Percentiles rank a stretch among this genome's conserved stretches.
Conservation (phyloP, 2,113 vertebrate genomes). For the Mastomys natalensis region DNA sequence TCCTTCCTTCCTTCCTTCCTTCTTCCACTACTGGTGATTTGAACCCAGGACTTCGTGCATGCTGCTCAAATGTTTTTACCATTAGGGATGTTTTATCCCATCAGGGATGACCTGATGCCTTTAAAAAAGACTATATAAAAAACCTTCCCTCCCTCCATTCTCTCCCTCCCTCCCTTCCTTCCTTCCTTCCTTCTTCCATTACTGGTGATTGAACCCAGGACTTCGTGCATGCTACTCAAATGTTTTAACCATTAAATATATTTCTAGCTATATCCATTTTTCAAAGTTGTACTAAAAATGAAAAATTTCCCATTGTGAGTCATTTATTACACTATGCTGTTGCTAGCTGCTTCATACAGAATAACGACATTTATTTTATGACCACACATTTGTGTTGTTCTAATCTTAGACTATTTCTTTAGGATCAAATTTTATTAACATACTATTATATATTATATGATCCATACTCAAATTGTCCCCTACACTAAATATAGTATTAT, state of each 20-base stretch:
- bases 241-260: not conserved
- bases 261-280: not conserved
- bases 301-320: not conserved
- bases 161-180: rapidly evolving
- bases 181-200: too few species aligned
- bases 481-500: not conserved
- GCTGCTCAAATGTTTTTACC: too few species aligned
- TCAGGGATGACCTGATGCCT: too few species aligned
- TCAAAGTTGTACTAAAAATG: slow-evolving; percentile 13
- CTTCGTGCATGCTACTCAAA: too few species aligned
- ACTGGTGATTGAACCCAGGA: not conserved
- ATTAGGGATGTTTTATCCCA: too few species aligned
- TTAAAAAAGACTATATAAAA: too few species aligned
- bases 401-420: not conserved
- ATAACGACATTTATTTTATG: not conserved
- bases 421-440: slow-evolving; percentile 22
- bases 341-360: not conserved
- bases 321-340: not conserved
- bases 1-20: too few species aligned
- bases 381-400: not conserved
- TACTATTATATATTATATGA: not conserved
- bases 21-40: too few species aligned
- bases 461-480: not conserved
- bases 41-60: too few species aligned
- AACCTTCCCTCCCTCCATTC: not conserved